Conservation (phyloP, 30 jellyfish, hydroid and myxozoan species). For the Clytia hemisphaerica region DNA sequence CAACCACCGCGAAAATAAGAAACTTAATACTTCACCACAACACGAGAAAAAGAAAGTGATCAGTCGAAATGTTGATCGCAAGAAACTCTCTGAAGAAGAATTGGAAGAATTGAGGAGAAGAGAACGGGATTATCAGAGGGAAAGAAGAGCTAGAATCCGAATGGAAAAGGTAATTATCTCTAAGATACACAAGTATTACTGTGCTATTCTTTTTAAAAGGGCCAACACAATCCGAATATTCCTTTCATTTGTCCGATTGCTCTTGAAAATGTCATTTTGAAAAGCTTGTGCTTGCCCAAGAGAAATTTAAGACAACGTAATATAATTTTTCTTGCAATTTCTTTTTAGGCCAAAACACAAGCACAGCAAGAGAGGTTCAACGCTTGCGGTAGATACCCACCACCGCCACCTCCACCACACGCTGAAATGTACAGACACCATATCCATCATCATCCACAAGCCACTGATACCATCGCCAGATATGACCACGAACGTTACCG, state of each 20-base stretch:
- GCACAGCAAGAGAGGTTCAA: conserved; percentile 8
- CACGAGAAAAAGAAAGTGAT: conserved; percentile 38
- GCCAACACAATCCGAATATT: too few relatives aligned
- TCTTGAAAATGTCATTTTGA: too few relatives aligned
- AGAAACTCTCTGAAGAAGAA: conserved; percentile 64
- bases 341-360: conserved; percentile 27
- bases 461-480: neutral
- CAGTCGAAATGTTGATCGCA: conserved; percentile 63
- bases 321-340: neutral
- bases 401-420: neutral
- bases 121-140: conserved; percentile 81
- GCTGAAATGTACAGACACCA: neutral
- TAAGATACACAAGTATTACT: too few relatives aligned
- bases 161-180: conserved; percentile 56
- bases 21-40: too few relatives aligned
- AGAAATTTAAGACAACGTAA: neutral
- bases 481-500: too few relatives aligned
- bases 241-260: too few relatives aligned
- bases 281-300: too few relatives aligned
- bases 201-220: too few relatives aligned
- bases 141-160: conserved; percentile 75
- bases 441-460: neutral
- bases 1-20: too few relatives aligned
- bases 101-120: conserved; percentile 62
- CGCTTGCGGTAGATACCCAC: neutral